Conservation (phyloP, 1,140 invertebrate species). For the Megalonaias nervosa region DNA sequence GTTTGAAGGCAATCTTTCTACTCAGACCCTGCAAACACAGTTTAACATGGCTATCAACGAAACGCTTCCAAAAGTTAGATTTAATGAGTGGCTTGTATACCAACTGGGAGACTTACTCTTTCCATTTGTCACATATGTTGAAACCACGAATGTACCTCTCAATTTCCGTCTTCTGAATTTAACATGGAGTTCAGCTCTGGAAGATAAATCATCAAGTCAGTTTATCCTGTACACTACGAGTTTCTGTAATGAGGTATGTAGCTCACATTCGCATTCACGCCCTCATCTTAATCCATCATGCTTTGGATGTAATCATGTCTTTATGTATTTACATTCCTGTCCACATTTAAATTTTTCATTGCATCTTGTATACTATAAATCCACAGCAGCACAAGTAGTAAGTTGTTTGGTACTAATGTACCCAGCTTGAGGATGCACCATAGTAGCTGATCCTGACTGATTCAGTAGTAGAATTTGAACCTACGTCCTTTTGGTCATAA, state of each 20-base stretch:
- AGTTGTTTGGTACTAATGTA: no score
- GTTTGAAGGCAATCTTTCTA: constrained; percentile 25
- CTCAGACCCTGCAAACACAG: constrained; percentile 7
- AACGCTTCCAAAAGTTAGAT: constrained; percentile 23
- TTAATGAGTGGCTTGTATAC: constrained; percentile 24
- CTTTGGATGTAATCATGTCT: no score
- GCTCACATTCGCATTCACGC: no score
- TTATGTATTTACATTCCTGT: no score
- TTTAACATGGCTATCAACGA: constrained; percentile 21
- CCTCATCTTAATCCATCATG: no score
- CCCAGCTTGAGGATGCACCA: no score
- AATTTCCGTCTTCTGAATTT: constrained; percentile 33
- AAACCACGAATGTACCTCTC: constrained; percentile 28
- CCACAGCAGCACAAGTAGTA: no score
- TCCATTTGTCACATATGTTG: constrained; percentile 22
- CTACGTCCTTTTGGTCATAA: no score
- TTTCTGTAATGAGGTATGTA: constrained; percentile 30
- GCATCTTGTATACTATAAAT: no score
- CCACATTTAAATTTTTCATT: no score
- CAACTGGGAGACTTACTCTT: constrained; percentile 26
- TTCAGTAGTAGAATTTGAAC: no score
- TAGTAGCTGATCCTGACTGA: no score
- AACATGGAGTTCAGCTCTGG: constrained; percentile 17
- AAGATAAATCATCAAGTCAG: constrained; percentile 8
- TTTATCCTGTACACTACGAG: constrained; percentile 21